These are phyloP conservation scores for Probosciger aterrimus DNA, from an alignment of 2,113 vertebrate genomes.

Conservation along the genomic window DNA sequence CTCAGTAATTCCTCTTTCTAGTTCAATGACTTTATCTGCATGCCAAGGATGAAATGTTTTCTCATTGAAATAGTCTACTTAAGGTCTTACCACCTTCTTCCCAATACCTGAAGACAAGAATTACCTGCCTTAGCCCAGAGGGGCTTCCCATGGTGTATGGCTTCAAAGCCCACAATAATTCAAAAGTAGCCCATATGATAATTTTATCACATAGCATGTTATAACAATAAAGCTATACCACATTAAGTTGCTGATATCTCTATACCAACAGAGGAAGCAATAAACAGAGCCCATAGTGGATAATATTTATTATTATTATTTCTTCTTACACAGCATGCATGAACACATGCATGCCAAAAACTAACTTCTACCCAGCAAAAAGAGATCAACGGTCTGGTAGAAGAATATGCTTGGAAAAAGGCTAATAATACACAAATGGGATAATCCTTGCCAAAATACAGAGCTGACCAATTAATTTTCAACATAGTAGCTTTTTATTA, in stretches of 20 bases:
- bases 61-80: not conserved
- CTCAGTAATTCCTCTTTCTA: not conserved
- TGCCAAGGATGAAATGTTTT: not conserved
- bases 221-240: not conserved
- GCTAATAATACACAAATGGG: not conserved
- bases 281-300: not conserved
- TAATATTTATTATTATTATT: not conserved
- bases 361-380: not conserved
- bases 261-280: not conserved
- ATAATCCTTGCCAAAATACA: not conserved
- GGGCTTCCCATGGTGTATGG: not conserved
- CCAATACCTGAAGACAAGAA: not conserved
- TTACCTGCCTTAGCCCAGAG: not conserved
- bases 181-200: accelerated
- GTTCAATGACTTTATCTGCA: not conserved
- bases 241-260: not conserved
- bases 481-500: not conserved
- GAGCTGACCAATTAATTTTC: not conserved
- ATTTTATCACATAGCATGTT: not conserved
- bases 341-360: not conserved
- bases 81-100: not conserved
- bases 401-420: not conserved
- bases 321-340: not conserved
- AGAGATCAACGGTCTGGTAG: not conserved
- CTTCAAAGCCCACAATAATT: not conserved